Evolutionary conservation across 2,797 vertebrate species (phyloP).

Genomic region (Gallinago nigripennis): DNA sequence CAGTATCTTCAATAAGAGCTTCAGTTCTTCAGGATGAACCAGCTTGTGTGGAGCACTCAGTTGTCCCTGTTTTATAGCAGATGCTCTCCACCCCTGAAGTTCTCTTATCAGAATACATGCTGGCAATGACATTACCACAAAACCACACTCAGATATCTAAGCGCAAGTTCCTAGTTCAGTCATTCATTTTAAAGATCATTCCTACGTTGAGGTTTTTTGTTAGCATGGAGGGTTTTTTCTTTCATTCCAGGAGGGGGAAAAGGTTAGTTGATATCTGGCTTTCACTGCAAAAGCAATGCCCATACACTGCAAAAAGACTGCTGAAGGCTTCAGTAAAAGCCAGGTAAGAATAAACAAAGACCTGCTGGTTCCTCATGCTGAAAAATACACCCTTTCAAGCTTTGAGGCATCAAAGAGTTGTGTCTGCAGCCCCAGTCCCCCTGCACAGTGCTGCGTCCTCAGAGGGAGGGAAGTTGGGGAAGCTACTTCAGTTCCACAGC

Average conservation of each 20-base stretch:
- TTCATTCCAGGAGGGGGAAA: conserved; percentile 27
- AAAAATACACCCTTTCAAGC: neutral
- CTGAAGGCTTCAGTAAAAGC: neutral
- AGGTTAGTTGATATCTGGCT: neutral
- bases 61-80: neutral
- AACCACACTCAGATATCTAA: neutral
- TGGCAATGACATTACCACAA: conserved; percentile 2
- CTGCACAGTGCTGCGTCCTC: neutral
- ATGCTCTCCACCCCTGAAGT: neutral
- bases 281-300: neutral
- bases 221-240: neutral
- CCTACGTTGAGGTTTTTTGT: neutral
- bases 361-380: neutral
- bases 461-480: neutral
- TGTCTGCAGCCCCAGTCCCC: neutral
- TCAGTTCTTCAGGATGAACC: conserved; percentile 1
- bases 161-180: neutral
- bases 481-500: neutral
- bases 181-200: neutral
- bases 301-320: neutral
- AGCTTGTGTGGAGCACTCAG: neutral
- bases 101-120: neutral
- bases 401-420: neutral
- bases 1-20: neutral
- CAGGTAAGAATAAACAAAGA: neutral